phyloP scores from a whole-genome alignment of 2,888 invertebrate species.

The Euclidia mi region DNA sequence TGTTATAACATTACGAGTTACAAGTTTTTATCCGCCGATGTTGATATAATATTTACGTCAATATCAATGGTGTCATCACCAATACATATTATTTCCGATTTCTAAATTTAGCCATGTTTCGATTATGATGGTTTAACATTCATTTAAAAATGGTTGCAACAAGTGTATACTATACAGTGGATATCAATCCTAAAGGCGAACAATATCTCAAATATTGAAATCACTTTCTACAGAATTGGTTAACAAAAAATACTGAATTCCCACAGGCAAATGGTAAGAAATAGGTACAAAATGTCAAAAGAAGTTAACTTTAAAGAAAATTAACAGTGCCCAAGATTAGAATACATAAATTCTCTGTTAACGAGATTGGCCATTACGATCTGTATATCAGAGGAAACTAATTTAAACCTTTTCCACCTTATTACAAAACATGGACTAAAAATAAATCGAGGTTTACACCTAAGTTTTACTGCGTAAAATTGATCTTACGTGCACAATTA shows the following conservation, averaged over 20 bases:
- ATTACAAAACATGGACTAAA: no score
- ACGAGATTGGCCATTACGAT: constrained; percentile 30
- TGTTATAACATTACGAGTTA: not conserved
- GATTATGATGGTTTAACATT: no score
- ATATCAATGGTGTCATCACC: constrained; percentile 3
- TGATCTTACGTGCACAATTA: no score
- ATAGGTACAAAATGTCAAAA: constrained; percentile 21
- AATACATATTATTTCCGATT: not conserved
- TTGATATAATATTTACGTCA: constrained; percentile 7
- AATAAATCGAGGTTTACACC: no score
- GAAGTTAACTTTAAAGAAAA: constrained; percentile 29
- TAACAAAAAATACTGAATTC: constrained; percentile 22
- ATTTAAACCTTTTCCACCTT: not conserved
- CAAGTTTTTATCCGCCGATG: not conserved
- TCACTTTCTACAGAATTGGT: no score
- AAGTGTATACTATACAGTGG: no score
- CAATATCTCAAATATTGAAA: no score
- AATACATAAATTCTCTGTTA: constrained; percentile 36
- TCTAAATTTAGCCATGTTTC: no score
- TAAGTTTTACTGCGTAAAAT: no score
- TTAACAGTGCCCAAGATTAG: constrained; percentile 16
- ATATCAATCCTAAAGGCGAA: no score
- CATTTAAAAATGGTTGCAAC: no score
- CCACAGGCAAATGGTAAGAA: constrained; percentile 13
- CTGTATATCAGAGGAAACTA: constrained; percentile 6